Evolutionary conservation across 2,113 vertebrate genomes (phyloP).

Genomic region (Himantopus leucocephalus): DNA sequence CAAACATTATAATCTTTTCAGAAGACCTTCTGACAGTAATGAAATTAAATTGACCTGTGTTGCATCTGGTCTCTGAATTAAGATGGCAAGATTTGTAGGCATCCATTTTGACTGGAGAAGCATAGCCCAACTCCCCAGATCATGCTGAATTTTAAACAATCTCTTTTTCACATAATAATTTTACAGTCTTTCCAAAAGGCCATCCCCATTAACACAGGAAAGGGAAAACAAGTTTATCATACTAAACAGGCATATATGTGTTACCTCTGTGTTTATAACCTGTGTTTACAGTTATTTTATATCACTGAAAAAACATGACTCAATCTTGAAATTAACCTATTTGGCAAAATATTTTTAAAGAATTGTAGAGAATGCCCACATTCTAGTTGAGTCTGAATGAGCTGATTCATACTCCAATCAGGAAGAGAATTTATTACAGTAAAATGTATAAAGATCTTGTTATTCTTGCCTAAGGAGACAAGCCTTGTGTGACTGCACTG

Average conservation of each 20-base stretch:
- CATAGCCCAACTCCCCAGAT: not conserved
- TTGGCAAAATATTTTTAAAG: not conserved
- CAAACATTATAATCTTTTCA: constrained; percentile 39
- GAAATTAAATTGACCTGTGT: constrained; percentile 66
- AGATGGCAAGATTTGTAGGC: constrained; percentile 49
- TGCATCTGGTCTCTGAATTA: constrained; percentile 49
- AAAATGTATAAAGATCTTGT: not conserved
- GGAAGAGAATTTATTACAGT: not conserved
- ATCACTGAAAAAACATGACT: not conserved
- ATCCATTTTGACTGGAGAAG: not conserved
- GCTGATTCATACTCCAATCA: not conserved
- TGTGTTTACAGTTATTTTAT: not conserved
- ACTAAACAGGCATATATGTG: not conserved
- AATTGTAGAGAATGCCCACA: not conserved
- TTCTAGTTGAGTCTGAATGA: not conserved
- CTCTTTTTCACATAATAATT: not conserved
- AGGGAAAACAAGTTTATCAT: constrained; percentile 3
- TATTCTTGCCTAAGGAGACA: not conserved
- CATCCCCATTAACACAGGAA: not conserved
- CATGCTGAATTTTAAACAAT: constrained; percentile 20
- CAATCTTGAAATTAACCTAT: not conserved
- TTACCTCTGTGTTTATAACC: not conserved
- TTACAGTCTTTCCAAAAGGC: not conserved
- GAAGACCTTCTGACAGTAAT: constrained; percentile 60
- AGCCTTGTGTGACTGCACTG: not conserved